Conservation (phyloP, 2,888 invertebrate genomes). For the Halictus ligatus region DNA sequence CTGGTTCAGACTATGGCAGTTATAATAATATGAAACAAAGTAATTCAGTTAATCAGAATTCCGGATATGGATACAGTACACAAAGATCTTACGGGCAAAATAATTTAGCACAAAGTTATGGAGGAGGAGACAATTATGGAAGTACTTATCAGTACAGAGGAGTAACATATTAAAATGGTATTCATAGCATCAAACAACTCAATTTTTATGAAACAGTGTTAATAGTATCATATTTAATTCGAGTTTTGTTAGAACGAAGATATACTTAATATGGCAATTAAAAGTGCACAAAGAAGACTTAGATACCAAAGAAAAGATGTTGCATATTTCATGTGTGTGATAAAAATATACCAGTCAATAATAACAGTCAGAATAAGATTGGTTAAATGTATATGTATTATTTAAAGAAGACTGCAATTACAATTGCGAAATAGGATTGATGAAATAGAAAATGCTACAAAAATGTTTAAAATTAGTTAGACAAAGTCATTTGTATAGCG, state of each 20-base stretch:
- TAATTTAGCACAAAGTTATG: constrained; percentile 71
- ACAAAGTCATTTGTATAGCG: constrained; percentile 13
- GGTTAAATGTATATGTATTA: constrained; percentile 53
- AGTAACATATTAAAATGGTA: constrained; percentile 70
- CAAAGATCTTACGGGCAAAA: constrained; percentile 74
- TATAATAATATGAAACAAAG: constrained; percentile 71
- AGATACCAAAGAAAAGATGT: constrained; percentile 37
- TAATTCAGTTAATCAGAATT: constrained; percentile 65
- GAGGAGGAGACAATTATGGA: constrained; percentile 74
- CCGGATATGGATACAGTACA: constrained; percentile 74
- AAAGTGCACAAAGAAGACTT: constrained; percentile 23
- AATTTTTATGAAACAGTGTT: constrained; percentile 40
- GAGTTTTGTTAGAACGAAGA: constrained; percentile 48
- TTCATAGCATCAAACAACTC: constrained; percentile 30
- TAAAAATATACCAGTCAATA: constrained; percentile 32
- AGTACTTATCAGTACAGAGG: constrained; percentile 75
- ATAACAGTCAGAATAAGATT: constrained; percentile 31
- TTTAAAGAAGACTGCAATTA: constrained; percentile 19
- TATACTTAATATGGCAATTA: constrained; percentile 31
- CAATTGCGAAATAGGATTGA: constrained; percentile 26
- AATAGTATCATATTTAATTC: constrained; percentile 55
- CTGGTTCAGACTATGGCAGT: constrained; percentile 73
- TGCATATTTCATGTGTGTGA: constrained; percentile 35
- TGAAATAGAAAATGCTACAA: constrained; percentile 23
- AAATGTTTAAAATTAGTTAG: constrained; percentile 26